Evolutionary conservation across 2,797 vertebrate species (phyloP), one percentile per base, ranked within the genome.

Genomic region (Amniataba percoides): DNA sequence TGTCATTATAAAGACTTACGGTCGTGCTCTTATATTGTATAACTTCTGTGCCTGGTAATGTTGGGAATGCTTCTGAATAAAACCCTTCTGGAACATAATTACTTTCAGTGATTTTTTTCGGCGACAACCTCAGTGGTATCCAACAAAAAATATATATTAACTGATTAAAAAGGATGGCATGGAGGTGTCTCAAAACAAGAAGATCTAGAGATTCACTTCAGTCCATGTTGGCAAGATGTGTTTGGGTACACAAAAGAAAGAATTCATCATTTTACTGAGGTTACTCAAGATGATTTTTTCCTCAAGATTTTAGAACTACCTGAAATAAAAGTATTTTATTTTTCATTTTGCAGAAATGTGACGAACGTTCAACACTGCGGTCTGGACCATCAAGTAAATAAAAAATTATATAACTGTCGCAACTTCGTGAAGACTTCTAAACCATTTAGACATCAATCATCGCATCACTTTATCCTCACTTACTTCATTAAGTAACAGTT

Each of bases 401-500:
- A 72, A 56, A 43, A n/a, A 51, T 34, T 14, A 39, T 60, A 18
- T 53, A 60, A 42, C 11, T 63, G 27, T 45, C 36, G 25, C 11
- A 43, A 36, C 21, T 65, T 31, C 42, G 51, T 27, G 25, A 48
- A 15, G 25, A 74, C 36, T 48, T 68, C n/a, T 18, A 19, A 63
- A 58, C 36, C 16, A 10, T 43, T 72, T 12, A 16, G 43, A 81
- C 67, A 58, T 85, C 68, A 69, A 57, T 78, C 69, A 55, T 72
- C 40, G 46, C 51, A 77, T 78, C 71, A n/a, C 71, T 79, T 77
- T 77, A 76, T 77, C 21, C 59, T 78, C 45, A 66, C 60, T 53
- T 67, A 51, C 57, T 73, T 89, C 74, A 84, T 85, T 82, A 78
- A 84, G 61, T 59, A 84, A 84, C 53, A 8, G 69, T 80, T 90